phyloP scores from a whole-genome alignment of 2,888 invertebrate genomes.

The Caenorhabditis drosophilae region DNA sequence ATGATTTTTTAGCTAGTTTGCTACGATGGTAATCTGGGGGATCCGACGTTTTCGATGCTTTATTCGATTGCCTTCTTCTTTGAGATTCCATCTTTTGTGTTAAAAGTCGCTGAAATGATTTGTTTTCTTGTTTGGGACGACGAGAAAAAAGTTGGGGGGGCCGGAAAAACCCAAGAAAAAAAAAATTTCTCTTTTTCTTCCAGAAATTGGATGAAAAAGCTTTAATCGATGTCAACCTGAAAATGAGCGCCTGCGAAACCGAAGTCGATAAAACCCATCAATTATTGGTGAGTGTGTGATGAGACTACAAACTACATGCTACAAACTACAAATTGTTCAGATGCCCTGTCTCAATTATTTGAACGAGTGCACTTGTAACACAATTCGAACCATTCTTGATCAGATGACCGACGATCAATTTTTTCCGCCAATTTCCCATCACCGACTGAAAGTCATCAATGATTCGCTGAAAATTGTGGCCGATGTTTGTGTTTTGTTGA shows the following conservation, averaged over 20 bases:
- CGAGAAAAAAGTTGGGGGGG: constrained; percentile 22
- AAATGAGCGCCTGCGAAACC: constrained; percentile 32
- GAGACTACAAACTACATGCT: not conserved
- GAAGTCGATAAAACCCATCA: constrained; percentile 30
- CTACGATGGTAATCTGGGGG: constrained; percentile 43
- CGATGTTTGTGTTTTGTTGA: constrained; percentile 39
- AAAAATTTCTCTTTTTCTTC: not conserved
- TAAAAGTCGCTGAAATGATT: constrained; percentile 38
- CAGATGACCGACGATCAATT: constrained; percentile 15
- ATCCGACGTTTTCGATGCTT: constrained; percentile 37
- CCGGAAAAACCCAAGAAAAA: not conserved
- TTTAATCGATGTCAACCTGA: constrained; percentile 20
- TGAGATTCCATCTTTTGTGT: constrained; percentile 36
- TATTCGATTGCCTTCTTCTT: constrained; percentile 39
- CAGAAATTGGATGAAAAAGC: constrained; percentile 28
- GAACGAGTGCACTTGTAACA: constrained; percentile 24
- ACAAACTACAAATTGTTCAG: constrained; percentile 1
- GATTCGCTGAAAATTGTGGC: constrained; percentile 33
- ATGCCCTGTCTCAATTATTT: constrained; percentile 17
- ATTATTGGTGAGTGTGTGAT: constrained; percentile 4
- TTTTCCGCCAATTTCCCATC: constrained; percentile 28
- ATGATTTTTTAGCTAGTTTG: not conserved
- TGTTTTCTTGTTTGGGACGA: constrained; percentile 48
- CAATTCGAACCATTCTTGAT: constrained; percentile 14
- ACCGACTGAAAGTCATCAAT: constrained; percentile 36